These are phyloP conservation scores for Anthophora plumipes DNA, from an alignment of 2,888 invertebrate species.

Conservation along the genomic window DNA sequence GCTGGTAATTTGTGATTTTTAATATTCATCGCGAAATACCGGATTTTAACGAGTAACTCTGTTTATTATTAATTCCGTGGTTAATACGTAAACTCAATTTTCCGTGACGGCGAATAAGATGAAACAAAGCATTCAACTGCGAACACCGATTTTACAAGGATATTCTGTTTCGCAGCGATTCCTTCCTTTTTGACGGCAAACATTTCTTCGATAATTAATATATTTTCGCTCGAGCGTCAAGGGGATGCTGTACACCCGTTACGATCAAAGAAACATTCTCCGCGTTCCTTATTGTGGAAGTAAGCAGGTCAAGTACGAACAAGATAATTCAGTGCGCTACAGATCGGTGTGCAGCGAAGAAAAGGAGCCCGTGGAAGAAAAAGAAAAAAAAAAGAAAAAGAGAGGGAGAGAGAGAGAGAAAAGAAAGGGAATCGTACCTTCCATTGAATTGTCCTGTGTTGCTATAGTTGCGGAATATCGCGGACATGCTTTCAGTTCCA, in stretches of 20 bases:
- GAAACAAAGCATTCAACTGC: not conserved
- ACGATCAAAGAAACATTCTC: slow-evolving; percentile 21
- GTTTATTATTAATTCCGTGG: not conserved
- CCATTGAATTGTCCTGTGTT: slow-evolving; percentile 91
- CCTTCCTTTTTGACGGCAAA: not conserved
- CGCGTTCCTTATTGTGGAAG: slow-evolving; percentile 28
- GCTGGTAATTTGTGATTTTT: no score
- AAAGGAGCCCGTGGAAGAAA: not conserved
- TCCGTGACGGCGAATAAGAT: not conserved
- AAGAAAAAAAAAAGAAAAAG: not conserved
- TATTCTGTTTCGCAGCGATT: not conserved
- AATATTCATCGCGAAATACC: no score
- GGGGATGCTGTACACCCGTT: slow-evolving; percentile 10
- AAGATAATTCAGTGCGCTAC: slow-evolving; percentile 16
- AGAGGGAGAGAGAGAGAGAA: no score
- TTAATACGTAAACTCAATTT: not conserved
- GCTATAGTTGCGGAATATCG: slow-evolving; percentile 95
- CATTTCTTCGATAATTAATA: slow-evolving; percentile 35
- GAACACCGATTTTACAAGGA: not conserved
- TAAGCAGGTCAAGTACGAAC: slow-evolving; percentile 41
- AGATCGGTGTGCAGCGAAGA: not conserved
- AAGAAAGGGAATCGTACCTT: slow-evolving; percentile 86
- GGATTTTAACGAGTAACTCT: not conserved
- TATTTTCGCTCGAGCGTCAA: not conserved
- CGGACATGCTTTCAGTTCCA: slow-evolving; percentile 95